Evolutionary conservation across 2,797 vertebrate species (phyloP), one percentile per base, ranked within the genome.

Genomic region (Calcarius lapponicus): DNA sequence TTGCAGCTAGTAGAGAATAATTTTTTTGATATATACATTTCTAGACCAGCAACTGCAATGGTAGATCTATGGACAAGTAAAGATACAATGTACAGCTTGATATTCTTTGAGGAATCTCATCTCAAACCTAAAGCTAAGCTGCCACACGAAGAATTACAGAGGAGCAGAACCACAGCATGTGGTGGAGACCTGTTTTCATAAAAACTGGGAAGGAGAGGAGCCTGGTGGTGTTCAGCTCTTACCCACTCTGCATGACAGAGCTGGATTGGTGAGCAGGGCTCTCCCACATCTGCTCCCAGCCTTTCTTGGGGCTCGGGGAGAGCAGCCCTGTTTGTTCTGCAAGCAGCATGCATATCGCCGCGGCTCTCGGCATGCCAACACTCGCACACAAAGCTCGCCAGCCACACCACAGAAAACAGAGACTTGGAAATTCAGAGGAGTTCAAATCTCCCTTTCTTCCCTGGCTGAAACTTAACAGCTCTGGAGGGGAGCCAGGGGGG

Each of bases 401-500:
- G 87, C 91, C 25, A 69, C 91, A 64, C 38, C 7, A 9, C 84
- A 95, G 94, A 96, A 93, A 84, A 83, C 48, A 91, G 15, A n/a
- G 90, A 80, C 80, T 95, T 81, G 69, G 90, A 96, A 96, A 94
- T 85, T 92, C 75, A 94, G 94, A 80, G 83, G 70, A 95, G 79
- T 75, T 80, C 88, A 90, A 76, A 93, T 93, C 91, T 96, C 90
- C 80, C 80, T 96, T 91, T 94, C 80, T 94, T 80, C 92, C 67
- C 82, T 85, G 90, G 71, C 70, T 94, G 80, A 81, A 97, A 91
- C 73, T 94, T 97, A 94, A 96, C 86, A 95, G 92, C 34, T 70
- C 79, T 96, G 97, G 97, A 96, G n/a, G 19, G 22, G 32, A 90
- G 96, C 95, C 95, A 96, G 73, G 7, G 84, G 65, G 80, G 92